Percentiles rank a stretch among this genome's conserved stretches.
These are phyloP conservation scores for Heliconius melpomene DNA, from an alignment of 1,140 invertebrate species.

Conservation along the genomic window DNA sequence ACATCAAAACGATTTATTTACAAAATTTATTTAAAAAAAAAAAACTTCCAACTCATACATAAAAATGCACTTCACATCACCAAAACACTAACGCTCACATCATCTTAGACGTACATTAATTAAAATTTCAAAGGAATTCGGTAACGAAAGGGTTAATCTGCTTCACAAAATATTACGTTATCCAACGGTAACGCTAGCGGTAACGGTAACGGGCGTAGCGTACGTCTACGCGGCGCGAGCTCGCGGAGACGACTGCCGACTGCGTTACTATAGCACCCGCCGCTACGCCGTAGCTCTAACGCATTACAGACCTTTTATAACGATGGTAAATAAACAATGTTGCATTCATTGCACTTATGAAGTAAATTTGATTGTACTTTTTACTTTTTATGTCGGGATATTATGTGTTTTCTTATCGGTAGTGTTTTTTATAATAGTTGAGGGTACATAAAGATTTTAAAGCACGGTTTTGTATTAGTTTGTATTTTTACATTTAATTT, in stretches of 20 bases:
- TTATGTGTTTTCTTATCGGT: not conserved
- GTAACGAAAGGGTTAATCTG: constrained; percentile 25
- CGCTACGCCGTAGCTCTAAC: constrained; percentile 56
- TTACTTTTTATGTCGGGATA: not conserved
- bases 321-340: constrained; percentile 50
- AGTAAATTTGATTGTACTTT: not conserved
- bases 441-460: no score
- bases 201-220: constrained; percentile 28
- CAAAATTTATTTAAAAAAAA: not conserved
- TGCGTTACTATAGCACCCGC: constrained; percentile 74
- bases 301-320: constrained; percentile 48
- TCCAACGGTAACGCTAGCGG: not conserved
- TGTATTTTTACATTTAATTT: no score
- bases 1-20: not conserved
- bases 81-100: constrained; percentile 18
- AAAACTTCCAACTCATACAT: not conserved
- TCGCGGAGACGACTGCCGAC: constrained; percentile 60
- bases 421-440: not conserved
- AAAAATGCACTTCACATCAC: constrained; percentile 19
- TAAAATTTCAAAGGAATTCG: constrained; percentile 40
- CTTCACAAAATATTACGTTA: not conserved
- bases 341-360: constrained; percentile 15
- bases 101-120: constrained; percentile 41
- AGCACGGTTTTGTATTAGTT: no score
- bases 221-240: constrained; percentile 60